A percentile compares a stretch with the other conserved stretches of the same genome.
phyloP scores from a whole-genome alignment of 2,888 invertebrate genomes.

The Euplagia quadripunctaria region DNA sequence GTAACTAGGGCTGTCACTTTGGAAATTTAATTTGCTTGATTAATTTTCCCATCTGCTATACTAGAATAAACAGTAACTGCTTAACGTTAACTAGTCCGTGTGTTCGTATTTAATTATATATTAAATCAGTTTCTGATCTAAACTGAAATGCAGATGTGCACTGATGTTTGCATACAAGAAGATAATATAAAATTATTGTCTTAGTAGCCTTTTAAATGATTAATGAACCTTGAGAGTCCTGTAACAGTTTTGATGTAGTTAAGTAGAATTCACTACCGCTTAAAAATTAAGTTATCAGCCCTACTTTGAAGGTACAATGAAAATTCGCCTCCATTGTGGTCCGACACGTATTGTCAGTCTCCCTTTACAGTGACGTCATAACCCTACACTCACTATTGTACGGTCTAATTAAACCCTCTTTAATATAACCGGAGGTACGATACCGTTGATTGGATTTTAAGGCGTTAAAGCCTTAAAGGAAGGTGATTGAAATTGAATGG shows the following conservation, averaged over 20 bases:
- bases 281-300: not conserved
- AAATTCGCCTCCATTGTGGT: conserved; percentile 67
- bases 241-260: not conserved
- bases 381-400: conserved; percentile 66
- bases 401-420: conserved; percentile 73
- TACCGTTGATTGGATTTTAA: conserved; percentile 74
- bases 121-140: not conserved
- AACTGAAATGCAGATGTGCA: not conserved
- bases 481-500: conserved; percentile 48
- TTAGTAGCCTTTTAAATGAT: not conserved
- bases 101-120: not conserved
- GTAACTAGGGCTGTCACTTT: conserved; percentile 17
- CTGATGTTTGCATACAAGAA: not conserved
- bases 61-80: not conserved
- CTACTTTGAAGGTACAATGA: conserved; percentile 56
- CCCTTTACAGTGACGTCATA: conserved; percentile 58
- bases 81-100: not conserved
- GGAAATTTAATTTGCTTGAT: not conserved
- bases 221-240: not conserved
- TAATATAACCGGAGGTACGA: conserved; percentile 59
- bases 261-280: not conserved
- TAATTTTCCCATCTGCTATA: not conserved
- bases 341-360: conserved; percentile 64
- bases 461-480: conserved; percentile 59
- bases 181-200: not conserved